These are phyloP conservation scores for Escarpia spicata DNA, from an alignment of 2,888 invertebrate genomes.

Conservation along the genomic window DNA sequence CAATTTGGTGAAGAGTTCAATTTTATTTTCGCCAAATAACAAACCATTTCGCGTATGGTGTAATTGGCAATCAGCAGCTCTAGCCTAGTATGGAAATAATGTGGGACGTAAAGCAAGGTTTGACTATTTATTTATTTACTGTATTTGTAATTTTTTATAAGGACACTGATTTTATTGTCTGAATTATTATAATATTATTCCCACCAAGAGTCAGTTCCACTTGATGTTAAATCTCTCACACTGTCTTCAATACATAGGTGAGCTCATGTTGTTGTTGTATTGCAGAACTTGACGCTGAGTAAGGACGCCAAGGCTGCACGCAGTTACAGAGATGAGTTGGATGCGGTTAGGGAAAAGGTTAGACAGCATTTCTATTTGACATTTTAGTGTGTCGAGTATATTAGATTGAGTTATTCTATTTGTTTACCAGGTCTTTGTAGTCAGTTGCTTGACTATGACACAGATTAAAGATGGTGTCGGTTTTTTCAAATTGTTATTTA, in stretches of 20 bases:
- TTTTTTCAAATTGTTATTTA: background rate
- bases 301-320: constrained; percentile 88
- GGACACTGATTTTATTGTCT: too few species aligned
- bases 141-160: too few species aligned
- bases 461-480: background rate
- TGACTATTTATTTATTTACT: too few species aligned
- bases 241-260: background rate
- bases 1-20: too few species aligned
- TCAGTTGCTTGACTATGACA: background rate
- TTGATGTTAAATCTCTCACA: too few species aligned
- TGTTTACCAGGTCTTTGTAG: background rate
- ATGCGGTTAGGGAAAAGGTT: constrained; percentile 84
- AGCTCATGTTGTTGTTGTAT: background rate
- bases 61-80: too few species aligned
- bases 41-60: too few species aligned
- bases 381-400: background rate
- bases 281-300: constrained; percentile 74
- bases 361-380: background rate
- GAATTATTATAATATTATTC: too few species aligned
- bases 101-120: too few species aligned
- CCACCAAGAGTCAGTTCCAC: too few species aligned
- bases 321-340: constrained; percentile 91
- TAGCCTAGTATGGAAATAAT: too few species aligned
- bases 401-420: background rate
- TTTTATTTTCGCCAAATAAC: too few species aligned